Conservation (phyloP, 2,113 vertebrate species). For the Antennarius striatus region DNA sequence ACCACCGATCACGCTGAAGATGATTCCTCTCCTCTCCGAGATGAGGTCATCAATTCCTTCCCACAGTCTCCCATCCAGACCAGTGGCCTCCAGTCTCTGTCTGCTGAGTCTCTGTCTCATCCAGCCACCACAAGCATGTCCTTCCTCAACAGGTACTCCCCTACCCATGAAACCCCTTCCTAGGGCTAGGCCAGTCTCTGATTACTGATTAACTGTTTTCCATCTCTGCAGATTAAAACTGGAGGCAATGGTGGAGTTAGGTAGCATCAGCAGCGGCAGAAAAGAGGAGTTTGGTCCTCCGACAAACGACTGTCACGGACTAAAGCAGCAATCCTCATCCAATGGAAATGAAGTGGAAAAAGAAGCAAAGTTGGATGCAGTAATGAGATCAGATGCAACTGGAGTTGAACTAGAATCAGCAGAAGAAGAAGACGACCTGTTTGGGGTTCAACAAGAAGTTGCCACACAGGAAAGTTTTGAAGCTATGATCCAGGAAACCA, state of each 20-base stretch:
- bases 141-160: constrained; percentile 86
- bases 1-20: constrained; percentile 89
- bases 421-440: constrained; percentile 58
- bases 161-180: neutral
- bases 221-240: constrained; percentile 83
- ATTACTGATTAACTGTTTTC: constrained; percentile 6
- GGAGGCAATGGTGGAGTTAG: constrained; percentile 74
- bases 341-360: constrained; percentile 23
- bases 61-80: constrained; percentile 71
- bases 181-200: neutral
- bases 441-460: constrained; percentile 32
- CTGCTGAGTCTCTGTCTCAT: constrained; percentile 80
- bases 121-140: constrained; percentile 69
- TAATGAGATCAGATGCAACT: neutral
- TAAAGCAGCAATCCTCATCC: constrained; percentile 20
- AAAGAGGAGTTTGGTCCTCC: constrained; percentile 17
- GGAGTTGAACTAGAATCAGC: neutral
- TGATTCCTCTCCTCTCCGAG: constrained; percentile 76
- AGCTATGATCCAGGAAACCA: constrained; percentile 20
- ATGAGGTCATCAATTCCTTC: constrained; percentile 80
- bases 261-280: constrained; percentile 27
- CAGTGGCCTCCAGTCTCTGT: constrained; percentile 76
- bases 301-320: neutral
- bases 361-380: constrained; percentile 10
- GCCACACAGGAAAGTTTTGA: constrained; percentile 29